These are phyloP conservation scores for fruit fly (Drosophila melanogaster) DNA, from an alignment of 1,140 invertebrate genomes.

Conservation along the genomic window Release_6_plus_ISO1_MT NT_033779.5:8116501-8117000, in stretches of 20 bases:
- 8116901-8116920: neutral
- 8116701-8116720: conserved; percentile 12
- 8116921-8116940: conserved; percentile 39
- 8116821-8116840: conserved; percentile 21
- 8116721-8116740: conserved; percentile 3
- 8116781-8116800: conserved; percentile 12
- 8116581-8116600: neutral
- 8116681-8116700: neutral
- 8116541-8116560: conserved; percentile 34
- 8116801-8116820: conserved; percentile 31
- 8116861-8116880: conserved; percentile 24
- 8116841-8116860: conserved; percentile 33
- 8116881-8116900: conserved; percentile 6
- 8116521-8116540: conserved; percentile 83
- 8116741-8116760: conserved; percentile 26
- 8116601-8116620: too few species aligned
- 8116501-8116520: conserved; percentile 84
- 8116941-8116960: conserved; percentile 46
- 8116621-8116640: too few species aligned
- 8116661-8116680: neutral
- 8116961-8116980: conserved; percentile 72
- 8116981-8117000: conserved; percentile 84
- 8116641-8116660: neutral
- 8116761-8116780: conserved; percentile 20
- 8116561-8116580: conserved; percentile 10